Conservation (phyloP, 2,797 vertebrate genomes). For the Dipus sagitta region DNA sequence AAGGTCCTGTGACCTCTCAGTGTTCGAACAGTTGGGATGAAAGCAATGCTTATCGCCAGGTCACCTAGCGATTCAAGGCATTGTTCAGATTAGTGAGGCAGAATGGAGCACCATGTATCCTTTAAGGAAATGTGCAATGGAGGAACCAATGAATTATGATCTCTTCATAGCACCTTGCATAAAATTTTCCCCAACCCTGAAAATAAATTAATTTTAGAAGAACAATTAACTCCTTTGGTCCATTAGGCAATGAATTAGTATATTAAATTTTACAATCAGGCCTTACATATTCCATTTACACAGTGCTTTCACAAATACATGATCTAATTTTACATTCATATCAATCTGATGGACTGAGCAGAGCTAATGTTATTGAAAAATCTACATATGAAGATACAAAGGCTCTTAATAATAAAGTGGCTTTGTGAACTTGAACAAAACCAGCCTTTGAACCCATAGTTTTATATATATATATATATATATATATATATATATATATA, state of each 20-base stretch:
- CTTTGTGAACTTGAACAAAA: not conserved
- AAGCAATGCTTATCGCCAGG: not conserved
- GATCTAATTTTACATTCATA: constrained; percentile 64
- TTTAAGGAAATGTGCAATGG: constrained; percentile 47
- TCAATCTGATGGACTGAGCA: constrained; percentile 15
- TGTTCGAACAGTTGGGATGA: constrained; percentile 43
- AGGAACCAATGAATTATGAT: constrained; percentile 74
- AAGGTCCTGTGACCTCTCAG: constrained; percentile 39
- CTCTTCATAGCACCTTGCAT: constrained; percentile 64
- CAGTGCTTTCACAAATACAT: constrained; percentile 60
- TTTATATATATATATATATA: no score
- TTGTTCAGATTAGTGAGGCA: constrained; percentile 70
- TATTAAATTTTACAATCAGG: constrained; percentile 72
- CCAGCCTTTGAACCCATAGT: not conserved
- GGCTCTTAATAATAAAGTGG: not conserved
- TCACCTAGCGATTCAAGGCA: constrained; percentile 24
- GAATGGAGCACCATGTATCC: constrained; percentile 46
- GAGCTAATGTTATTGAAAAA: not conserved
- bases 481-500: no score
- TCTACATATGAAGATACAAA: not conserved
- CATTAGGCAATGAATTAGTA: constrained; percentile 71
- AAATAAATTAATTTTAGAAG: constrained; percentile 72
- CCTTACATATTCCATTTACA: constrained; percentile 61
- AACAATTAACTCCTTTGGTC: constrained; percentile 68
- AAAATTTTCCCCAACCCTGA: constrained; percentile 45